Percentiles rank a stretch among this genome's conserved stretches.
Conservation (phyloP, 2,888 invertebrate species). For the Oxystoma pomonae region DNA sequence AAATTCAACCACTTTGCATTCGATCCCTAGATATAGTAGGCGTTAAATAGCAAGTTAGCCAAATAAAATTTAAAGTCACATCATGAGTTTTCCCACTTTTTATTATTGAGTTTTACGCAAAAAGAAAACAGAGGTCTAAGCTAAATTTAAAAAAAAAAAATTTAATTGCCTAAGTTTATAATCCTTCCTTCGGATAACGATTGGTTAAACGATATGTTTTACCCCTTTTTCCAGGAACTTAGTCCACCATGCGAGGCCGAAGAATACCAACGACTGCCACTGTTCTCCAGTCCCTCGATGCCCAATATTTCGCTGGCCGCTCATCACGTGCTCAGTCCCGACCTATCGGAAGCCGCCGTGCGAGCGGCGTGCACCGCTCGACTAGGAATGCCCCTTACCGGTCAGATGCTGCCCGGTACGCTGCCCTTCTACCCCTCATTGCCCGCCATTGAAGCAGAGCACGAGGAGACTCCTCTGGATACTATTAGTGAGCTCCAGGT, state of each 20-base stretch:
- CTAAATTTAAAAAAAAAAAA: too few relatives aligned
- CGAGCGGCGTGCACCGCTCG: conserved; percentile 67
- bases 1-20: too few relatives aligned
- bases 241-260: conserved; percentile 60
- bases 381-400: conserved; percentile 60
- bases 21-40: too few relatives aligned
- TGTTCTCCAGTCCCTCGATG: conserved; percentile 94
- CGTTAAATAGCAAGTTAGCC: too few relatives aligned
- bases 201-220: too few relatives aligned
- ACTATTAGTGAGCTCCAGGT: conserved; percentile 47
- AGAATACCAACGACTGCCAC: conserved; percentile 63
- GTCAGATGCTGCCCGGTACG: conserved; percentile 63
- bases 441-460: conserved; percentile 57
- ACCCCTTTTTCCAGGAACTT: conserved; percentile 43
- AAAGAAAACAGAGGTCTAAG: too few relatives aligned
- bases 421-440: conserved; percentile 69
- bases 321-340: conserved; percentile 39
- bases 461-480: conserved; percentile 50
- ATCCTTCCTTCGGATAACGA: too few relatives aligned
- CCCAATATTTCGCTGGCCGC: conserved; percentile 88
- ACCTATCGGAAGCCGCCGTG: conserved; percentile 75
- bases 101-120: too few relatives aligned
- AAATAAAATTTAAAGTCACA: too few relatives aligned
- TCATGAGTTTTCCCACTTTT: too few relatives aligned
- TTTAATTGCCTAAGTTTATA: too few relatives aligned